phyloP scores from a whole-genome alignment of 2,113 vertebrate genomes.

The Orientallactaga bullata region DNA sequence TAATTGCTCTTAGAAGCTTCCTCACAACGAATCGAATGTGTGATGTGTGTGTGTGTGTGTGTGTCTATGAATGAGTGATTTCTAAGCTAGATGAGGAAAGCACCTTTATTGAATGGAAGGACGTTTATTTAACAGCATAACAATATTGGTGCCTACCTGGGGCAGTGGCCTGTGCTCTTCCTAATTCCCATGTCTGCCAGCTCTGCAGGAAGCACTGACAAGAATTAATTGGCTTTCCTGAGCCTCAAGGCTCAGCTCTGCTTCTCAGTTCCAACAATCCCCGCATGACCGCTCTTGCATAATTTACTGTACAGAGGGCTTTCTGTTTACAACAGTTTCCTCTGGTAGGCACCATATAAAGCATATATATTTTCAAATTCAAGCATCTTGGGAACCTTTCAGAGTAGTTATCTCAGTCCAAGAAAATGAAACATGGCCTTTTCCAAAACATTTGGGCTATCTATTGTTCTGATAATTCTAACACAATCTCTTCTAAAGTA shows the following conservation, averaged over 20 bases:
- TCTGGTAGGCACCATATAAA: neutral
- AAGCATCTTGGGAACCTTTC: constrained; percentile 30
- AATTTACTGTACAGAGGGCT: constrained; percentile 52
- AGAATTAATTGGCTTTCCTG: constrained; percentile 77
- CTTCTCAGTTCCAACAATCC: constrained; percentile 40
- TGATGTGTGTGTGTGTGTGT: no score
- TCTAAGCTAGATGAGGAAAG: constrained; percentile 9
- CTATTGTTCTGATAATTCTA: constrained; percentile 14
- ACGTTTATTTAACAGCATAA: constrained; percentile 62
- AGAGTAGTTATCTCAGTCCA: neutral
- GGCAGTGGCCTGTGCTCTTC: constrained; percentile 20
- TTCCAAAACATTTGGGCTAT: neutral
- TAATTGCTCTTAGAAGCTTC: neutral
- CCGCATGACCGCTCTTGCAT: constrained; percentile 50
- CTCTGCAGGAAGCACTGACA: constrained; percentile 66
- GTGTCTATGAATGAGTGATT: neutral
- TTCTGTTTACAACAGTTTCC: constrained; percentile 31
- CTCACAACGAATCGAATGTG: no score
- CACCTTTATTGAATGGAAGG: neutral
- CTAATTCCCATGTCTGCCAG: constrained; percentile 57
- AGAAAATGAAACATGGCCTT: neutral
- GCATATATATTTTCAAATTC: neutral
- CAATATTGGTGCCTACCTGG: constrained; percentile 48
- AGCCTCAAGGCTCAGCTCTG: constrained; percentile 45
- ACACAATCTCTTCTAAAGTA: neutral